Conservation (phyloP, 2,113 vertebrate genomes). For the Chitala chitala region DNA sequence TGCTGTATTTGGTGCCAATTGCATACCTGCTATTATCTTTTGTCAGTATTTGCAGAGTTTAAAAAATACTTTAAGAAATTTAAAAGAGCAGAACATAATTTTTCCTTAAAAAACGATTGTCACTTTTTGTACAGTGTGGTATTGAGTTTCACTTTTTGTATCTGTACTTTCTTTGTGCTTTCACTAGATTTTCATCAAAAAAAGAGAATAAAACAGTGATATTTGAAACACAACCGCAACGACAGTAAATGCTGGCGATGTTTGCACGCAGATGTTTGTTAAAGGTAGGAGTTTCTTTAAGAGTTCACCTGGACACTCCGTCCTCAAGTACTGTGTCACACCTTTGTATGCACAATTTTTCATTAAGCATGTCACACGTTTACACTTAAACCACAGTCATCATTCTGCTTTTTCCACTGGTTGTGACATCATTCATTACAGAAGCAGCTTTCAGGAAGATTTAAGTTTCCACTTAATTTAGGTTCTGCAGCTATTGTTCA, state of each 20-base stretch:
- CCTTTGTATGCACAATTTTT: conserved; percentile 23
- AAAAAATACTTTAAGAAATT: too few species aligned
- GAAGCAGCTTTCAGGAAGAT: neutral
- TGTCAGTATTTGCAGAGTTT: too few species aligned
- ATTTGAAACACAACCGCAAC: neutral
- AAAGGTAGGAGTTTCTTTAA: conserved; percentile 21
- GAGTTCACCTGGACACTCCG: conserved; percentile 18
- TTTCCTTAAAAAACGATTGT: neutral
- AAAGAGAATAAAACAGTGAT: neutral
- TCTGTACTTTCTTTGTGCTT: neutral
- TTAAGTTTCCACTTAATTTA: too few species aligned
- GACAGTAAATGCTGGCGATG: neutral
- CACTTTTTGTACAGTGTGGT: neutral
- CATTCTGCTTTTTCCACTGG: neutral
- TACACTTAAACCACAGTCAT: neutral
- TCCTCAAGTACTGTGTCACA: conserved; percentile 24
- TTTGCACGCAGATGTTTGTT: conserved; percentile 20
- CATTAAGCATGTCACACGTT: conserved; percentile 7
- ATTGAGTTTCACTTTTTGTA: neutral
- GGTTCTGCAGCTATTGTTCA: too few species aligned
- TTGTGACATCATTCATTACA: conserved; percentile 7
- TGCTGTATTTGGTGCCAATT: too few species aligned
- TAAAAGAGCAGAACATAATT: neutral
- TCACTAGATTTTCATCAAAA: neutral
- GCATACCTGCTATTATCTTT: too few species aligned